Evolutionary conservation across 2,113 vertebrate species (phyloP).

Genomic region (Petroica traversi): DNA sequence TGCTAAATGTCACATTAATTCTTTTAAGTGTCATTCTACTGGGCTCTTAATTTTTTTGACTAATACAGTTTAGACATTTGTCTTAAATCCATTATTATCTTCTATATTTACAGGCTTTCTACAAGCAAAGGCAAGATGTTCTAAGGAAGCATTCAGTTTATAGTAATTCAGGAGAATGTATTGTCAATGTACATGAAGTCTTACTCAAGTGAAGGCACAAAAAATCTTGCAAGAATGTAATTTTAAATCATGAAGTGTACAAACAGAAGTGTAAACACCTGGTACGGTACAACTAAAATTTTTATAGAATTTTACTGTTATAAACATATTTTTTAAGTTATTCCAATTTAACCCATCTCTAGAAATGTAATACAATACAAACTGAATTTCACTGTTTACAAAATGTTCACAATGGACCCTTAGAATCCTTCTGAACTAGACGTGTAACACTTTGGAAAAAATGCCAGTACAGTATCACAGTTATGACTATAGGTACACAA

Average conservation of each 20-base stretch:
- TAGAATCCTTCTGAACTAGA: slow-evolving; percentile 35
- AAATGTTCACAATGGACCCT: slow-evolving; percentile 58
- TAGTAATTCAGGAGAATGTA: not conserved
- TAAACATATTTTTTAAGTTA: slow-evolving; percentile 59
- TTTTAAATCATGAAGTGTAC: slow-evolving; percentile 65
- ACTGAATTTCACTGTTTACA: slow-evolving; percentile 55
- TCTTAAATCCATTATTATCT: not conserved
- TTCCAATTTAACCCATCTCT: slow-evolving; percentile 58
- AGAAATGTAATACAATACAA: slow-evolving; percentile 62
- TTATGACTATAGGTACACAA: slow-evolving; percentile 47
- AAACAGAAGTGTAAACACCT: slow-evolving; percentile 72
- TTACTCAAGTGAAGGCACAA: slow-evolving; percentile 43
- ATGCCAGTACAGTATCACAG: slow-evolving; percentile 53
- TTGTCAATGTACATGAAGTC: not conserved
- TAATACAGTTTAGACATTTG: not conserved
- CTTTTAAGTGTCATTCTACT: not conserved
- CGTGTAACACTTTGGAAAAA: slow-evolving; percentile 40
- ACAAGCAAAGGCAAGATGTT: slow-evolving; percentile 44
- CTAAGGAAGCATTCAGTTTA: slow-evolving; percentile 6
- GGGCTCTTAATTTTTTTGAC: not conserved
- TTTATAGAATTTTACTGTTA: slow-evolving; percentile 37
- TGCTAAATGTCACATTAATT: not conserved
- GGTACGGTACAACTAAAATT: slow-evolving; percentile 64
- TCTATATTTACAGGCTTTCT: not conserved
- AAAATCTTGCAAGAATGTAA: slow-evolving; percentile 34